A percentile compares a stretch with the other conserved stretches of the same genome.
Evolutionary conservation across 2,113 vertebrate species (phyloP).

Genomic region (Chrysemys picta): DNA sequence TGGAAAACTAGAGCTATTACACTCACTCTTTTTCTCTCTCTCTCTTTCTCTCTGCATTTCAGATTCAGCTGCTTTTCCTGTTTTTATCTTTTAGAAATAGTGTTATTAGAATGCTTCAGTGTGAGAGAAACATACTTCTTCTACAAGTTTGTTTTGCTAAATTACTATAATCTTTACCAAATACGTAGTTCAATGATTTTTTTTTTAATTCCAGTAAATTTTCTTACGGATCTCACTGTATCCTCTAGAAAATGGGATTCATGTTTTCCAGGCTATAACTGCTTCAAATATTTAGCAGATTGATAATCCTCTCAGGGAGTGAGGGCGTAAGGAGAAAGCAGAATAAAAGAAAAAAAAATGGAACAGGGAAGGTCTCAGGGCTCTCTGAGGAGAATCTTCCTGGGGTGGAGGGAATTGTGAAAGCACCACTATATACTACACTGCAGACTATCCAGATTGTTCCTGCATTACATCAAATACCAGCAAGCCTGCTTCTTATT

Average conservation of each 20-base stretch:
- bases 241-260: neutral
- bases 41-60: neutral
- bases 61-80: constrained; percentile 41
- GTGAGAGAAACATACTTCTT: constrained; percentile 34
- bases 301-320: neutral
- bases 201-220: neutral
- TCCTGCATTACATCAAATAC: neutral
- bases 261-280: neutral
- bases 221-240: neutral
- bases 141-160: constrained; percentile 6
- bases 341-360: neutral
- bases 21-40: neutral
- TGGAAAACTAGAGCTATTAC: constrained; percentile 18
- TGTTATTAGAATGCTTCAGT: constrained; percentile 19
- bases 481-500: neutral
- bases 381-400: neutral
- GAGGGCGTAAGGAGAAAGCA: neutral
- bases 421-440: neutral
- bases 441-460: neutral
- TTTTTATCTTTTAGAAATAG: constrained; percentile 41
- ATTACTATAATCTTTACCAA: neutral
- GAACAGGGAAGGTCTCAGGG: neutral
- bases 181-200: neutral
- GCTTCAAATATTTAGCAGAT: neutral
- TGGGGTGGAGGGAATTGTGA: neutral